A percentile compares a stretch with the other conserved stretches of the same genome.
phyloP scores from a whole-genome alignment of 2,888 invertebrate genomes.

The Cephalotes varians region DNA sequence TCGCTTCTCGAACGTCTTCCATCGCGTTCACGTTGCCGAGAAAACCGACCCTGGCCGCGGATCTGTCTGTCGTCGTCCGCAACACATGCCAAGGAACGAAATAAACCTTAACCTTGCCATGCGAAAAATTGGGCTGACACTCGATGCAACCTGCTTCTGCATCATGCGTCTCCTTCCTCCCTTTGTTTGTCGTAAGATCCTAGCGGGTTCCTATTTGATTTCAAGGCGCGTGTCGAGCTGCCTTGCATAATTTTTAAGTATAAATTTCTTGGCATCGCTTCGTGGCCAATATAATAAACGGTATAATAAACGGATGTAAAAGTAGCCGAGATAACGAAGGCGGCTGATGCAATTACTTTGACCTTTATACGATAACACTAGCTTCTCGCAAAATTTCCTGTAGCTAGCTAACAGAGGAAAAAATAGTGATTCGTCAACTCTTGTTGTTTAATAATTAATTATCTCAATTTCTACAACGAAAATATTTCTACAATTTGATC shows the following conservation, averaged over 20 bases:
- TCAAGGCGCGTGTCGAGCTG: conserved; percentile 10
- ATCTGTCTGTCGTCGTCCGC: conserved; percentile 46
- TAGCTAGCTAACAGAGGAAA: background rate
- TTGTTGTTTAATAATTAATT: conserved; percentile 3
- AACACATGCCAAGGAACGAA: conserved; percentile 65
- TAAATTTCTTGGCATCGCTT: conserved; percentile 20
- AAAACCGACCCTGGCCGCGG: conserved; percentile 52
- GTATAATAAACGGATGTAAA: background rate
- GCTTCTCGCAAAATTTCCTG: background rate
- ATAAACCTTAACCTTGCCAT: conserved; percentile 70
- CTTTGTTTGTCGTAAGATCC: background rate
- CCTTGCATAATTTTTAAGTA: conserved; percentile 23
- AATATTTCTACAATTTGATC: background rate
- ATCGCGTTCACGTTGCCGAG: conserved; percentile 58
- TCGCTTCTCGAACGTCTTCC: conserved; percentile 30
- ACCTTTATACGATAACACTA: background rate
- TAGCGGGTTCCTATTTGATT: conserved; percentile 12
- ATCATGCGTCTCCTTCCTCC: background rate
- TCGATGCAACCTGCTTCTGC: background rate
- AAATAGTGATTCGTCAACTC: background rate
- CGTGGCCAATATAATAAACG: background rate
- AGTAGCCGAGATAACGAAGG: background rate
- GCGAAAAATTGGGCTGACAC: conserved; percentile 24
- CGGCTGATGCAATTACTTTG: background rate
- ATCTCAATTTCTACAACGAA: background rate